Evolutionary conservation across 2,797 vertebrate genomes (phyloP).

Genomic region (Botia kubotai): DNA sequence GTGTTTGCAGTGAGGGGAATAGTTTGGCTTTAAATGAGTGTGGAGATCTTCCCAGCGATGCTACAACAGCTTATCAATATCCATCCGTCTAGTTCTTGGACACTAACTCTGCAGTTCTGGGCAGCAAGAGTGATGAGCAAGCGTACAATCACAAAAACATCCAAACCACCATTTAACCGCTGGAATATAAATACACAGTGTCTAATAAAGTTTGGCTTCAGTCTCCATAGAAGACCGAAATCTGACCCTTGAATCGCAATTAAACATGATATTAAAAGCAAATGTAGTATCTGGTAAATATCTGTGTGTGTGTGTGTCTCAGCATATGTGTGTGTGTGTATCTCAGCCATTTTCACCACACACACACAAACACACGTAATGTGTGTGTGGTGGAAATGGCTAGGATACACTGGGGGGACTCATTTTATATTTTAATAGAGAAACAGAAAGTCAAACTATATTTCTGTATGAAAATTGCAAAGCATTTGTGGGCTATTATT

Average conservation of each 20-base stretch:
- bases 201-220: conserved; percentile 51
- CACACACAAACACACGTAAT: too few species aligned
- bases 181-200: conserved; percentile 56
- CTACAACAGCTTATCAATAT: conserved; percentile 55
- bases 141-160: conserved; percentile 59
- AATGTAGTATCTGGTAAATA: neutral
- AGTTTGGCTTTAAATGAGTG: conserved; percentile 72
- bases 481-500: too few species aligned
- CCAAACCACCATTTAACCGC: conserved; percentile 58
- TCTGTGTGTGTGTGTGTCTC: too few species aligned
- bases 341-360: too few species aligned
- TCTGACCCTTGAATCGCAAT: conserved; percentile 16
- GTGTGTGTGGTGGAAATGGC: too few species aligned
- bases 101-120: conserved; percentile 49
- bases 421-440: too few species aligned
- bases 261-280: conserved; percentile 4
- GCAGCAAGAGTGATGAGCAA: conserved; percentile 58
- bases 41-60: conserved; percentile 55
- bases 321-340: too few species aligned
- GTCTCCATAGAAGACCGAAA: neutral
- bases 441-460: too few species aligned
- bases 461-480: too few species aligned
- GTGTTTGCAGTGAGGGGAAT: conserved; percentile 62
- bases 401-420: too few species aligned
- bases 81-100: conserved; percentile 61